A percentile compares a stretch with the other conserved stretches of the same genome.
phyloP scores from a whole-genome alignment of 1,140 invertebrate species.

The Drosophila virilis region DNA sequence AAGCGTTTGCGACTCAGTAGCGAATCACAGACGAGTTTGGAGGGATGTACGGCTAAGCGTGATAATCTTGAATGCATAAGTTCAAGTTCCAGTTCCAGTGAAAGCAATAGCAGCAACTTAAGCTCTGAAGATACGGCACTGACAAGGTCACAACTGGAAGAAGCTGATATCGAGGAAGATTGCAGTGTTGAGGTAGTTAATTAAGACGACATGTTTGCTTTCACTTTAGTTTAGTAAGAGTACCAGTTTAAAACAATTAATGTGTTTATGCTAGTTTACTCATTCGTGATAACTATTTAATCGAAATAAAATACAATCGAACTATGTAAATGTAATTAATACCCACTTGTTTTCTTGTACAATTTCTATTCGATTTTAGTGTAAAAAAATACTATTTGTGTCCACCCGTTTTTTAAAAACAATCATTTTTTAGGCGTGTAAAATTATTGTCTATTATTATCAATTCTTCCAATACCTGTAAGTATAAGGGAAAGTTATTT shows the following conservation, averaged over 20 bases:
- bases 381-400: too few relatives aligned
- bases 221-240: slow-evolving; percentile 7
- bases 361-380: too few relatives aligned
- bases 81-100: slow-evolving; percentile 56
- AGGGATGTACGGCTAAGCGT: slow-evolving; percentile 14
- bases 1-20: slow-evolving; percentile 80
- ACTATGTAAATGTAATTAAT: slow-evolving; percentile 36
- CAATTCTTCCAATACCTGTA: too few relatives aligned
- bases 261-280: slow-evolving; percentile 5
- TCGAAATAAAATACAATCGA: slow-evolving; percentile 19
- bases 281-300: slow-evolving; percentile 43
- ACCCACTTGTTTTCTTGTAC: background rate
- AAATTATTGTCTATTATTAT: too few relatives aligned
- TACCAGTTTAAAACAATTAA: slow-evolving; percentile 5
- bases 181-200: slow-evolving; percentile 79
- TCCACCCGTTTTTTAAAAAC: too few relatives aligned
- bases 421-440: too few relatives aligned
- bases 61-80: slow-evolving; percentile 61
- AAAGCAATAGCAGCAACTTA: slow-evolving; percentile 46
- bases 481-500: too few relatives aligned
- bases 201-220: slow-evolving; percentile 22
- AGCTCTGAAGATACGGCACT: slow-evolving; percentile 29
- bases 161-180: slow-evolving; percentile 62
- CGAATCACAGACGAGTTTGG: slow-evolving; percentile 64
- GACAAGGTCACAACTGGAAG: slow-evolving; percentile 20